A percentile compares a stretch with the other conserved stretches of the same genome.
These are phyloP conservation scores for Aphidius ervi DNA, from an alignment of 1,140 invertebrate genomes.

Conservation along the genomic window DNA sequence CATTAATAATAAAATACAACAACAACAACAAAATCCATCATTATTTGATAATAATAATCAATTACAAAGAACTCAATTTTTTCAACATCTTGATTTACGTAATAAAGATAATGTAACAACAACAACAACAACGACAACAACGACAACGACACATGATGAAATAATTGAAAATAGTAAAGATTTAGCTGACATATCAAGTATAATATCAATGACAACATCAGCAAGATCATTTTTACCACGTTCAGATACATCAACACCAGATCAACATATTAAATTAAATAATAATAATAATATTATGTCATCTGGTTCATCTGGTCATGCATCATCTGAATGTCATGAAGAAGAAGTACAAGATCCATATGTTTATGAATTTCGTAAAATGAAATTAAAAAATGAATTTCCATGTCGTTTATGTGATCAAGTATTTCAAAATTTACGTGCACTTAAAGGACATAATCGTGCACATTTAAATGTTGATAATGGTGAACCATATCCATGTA, in stretches of 20 bases:
- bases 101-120: constrained; percentile 57
- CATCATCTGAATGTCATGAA: constrained; percentile 52
- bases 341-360: constrained; percentile 79
- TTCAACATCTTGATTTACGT: constrained; percentile 73
- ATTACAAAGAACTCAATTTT: constrained; percentile 69
- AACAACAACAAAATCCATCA: constrained; percentile 6
- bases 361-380: constrained; percentile 72
- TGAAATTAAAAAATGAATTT: constrained; percentile 84
- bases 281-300: constrained; percentile 30
- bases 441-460: constrained; percentile 84
- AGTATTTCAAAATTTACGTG: constrained; percentile 83
- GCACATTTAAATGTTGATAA: constrained; percentile 68
- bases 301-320: constrained; percentile 43
- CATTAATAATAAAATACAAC: too few relatives aligned
- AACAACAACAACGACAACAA: too few relatives aligned
- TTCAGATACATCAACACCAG: constrained; percentile 42
- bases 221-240: constrained; percentile 50
- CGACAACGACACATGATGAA: constrained; percentile 31
- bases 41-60: constrained; percentile 47
- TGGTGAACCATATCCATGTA: constrained; percentile 78
- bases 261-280: constrained; percentile 39
- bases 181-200: constrained; percentile 79
- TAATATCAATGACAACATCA: constrained; percentile 69
- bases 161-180: constrained; percentile 54
- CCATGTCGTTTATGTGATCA: constrained; percentile 80